Conservation (phyloP, 2,113 vertebrate species). For the Tenebrosternarchus preto region DNA sequence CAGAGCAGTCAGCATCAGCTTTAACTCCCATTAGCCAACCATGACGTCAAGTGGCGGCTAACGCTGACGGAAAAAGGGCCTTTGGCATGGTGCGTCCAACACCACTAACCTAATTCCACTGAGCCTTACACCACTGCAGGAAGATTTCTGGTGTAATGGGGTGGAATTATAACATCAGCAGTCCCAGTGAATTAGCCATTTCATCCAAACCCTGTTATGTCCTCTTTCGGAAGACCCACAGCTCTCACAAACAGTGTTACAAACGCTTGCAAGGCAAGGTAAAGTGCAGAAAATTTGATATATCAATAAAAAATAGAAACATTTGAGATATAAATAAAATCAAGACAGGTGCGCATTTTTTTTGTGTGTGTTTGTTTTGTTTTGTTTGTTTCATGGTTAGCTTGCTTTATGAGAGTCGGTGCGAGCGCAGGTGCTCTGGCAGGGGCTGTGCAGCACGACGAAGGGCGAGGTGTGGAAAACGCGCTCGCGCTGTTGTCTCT, state of each 20-base stretch:
- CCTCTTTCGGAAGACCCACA: constrained; percentile 49
- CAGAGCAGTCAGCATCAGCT: constrained; percentile 49
- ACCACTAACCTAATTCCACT: constrained; percentile 30
- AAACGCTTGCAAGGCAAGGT: not conserved
- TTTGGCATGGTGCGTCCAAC: constrained; percentile 26
- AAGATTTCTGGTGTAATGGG: constrained; percentile 44
- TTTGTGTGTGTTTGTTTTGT: too few relatives aligned
- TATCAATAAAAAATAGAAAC: too few relatives aligned
- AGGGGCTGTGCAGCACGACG: too few relatives aligned
- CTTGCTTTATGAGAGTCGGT: not conserved
- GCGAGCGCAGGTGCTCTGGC: not conserved
- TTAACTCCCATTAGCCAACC: constrained; percentile 55
- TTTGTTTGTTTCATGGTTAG: too few relatives aligned
- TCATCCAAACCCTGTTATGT: constrained; percentile 1
- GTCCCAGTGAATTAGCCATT: constrained; percentile 25
- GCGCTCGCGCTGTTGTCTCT: too few relatives aligned
- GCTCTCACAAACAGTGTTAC: constrained; percentile 34
- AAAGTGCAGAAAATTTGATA: not conserved
- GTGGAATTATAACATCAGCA: constrained; percentile 45
- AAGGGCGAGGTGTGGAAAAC: too few relatives aligned
- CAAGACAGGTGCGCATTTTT: too few relatives aligned
- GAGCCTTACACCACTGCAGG: constrained; percentile 39
- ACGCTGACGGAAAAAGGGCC: constrained; percentile 1
- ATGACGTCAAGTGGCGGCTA: constrained; percentile 47
- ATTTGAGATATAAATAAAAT: too few relatives aligned